phyloP scores from a whole-genome alignment of 2,888 invertebrate genomes.

The Ophion costatus region DNA sequence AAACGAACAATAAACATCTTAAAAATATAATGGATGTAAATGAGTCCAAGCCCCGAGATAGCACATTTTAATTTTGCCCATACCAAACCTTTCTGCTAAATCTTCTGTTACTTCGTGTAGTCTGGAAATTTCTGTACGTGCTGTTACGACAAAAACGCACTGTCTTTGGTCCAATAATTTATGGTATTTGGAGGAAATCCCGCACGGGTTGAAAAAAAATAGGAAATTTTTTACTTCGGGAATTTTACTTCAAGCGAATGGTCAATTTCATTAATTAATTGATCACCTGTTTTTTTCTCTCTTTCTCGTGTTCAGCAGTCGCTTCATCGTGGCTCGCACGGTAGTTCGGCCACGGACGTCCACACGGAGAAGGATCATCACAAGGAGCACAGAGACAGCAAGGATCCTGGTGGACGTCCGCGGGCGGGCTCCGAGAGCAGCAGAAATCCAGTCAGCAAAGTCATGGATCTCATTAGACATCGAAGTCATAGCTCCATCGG shows the following conservation, averaged over 20 bases:
- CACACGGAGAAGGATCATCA: constrained; percentile 77
- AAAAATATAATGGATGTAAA: too few relatives aligned
- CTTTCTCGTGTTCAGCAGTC: constrained; percentile 72
- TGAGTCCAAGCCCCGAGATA: too few relatives aligned
- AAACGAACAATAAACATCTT: too few relatives aligned
- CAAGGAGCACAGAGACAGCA: constrained; percentile 72
- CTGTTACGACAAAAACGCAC: too few relatives aligned
- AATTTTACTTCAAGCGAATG: too few relatives aligned
- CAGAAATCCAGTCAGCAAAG: constrained; percentile 93
- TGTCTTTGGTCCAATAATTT: too few relatives aligned
- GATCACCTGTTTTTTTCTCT: neutral
- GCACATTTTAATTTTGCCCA: too few relatives aligned
- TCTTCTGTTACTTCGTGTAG: too few relatives aligned
- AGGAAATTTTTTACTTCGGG: neutral
- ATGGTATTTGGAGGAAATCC: neutral
- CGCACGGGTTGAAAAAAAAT: neutral
- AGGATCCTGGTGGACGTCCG: constrained; percentile 75
- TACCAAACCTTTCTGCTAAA: too few relatives aligned
- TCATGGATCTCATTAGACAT: constrained; percentile 95
- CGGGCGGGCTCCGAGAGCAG: constrained; percentile 85
- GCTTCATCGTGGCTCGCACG: constrained; percentile 78
- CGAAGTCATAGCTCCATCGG: constrained; percentile 89
- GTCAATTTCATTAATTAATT: too few relatives aligned
- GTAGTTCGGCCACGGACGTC: constrained; percentile 79
- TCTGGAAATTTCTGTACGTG: too few relatives aligned